Evolutionary conservation across 2,113 vertebrate species (phyloP), one percentile per base, ranked within the genome.

Genomic region (Stomatorhinus ivindoensis): DNA sequence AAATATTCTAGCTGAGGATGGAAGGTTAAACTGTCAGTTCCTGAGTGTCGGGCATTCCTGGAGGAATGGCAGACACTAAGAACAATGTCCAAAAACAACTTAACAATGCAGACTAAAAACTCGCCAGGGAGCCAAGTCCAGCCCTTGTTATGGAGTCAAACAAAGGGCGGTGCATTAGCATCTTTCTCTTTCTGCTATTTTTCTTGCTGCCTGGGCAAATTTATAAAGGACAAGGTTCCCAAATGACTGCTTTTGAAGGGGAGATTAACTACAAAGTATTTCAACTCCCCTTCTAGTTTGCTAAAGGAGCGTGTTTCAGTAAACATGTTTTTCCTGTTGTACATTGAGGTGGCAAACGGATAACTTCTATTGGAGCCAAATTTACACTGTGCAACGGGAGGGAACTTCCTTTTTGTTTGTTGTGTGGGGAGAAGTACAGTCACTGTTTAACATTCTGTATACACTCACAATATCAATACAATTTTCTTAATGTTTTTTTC

Each of bases 301-400:
- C 73, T 53, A 95, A 95, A 93, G 93, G 94, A 93, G 95, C 94
- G 93, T 93, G 27, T 4, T 31, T 27, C n/a, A 69, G 92, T 94
- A 92, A 93, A 92, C 93, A 95, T 92, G 92, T 19, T 91, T 93
- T 95, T 95, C 95, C 94, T 95, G 94, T 95, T 96, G 94, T 95
- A 94, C 92, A 92, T 92, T 89, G 89, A 94, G 93, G 93, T 95
- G 95, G 95, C 92, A 92, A 94, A 94, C 92, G 93, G 93, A 94
- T 95, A 93, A 80, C 93, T 94, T 95, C 92, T 94, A 95, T 93
- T 94, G 42, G 31, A 88, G 65, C 89, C 88, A 89, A 53, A 69
- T 89, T 83, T 83, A 82, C 88, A 89, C 48, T 35, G 35, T 48
- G 31, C 39, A 31, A 42, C 51, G 88, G 88, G 88, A 89, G 88